Conservation (phyloP, 2,797 vertebrate genomes). For the Potorous gilbertii region DNA sequence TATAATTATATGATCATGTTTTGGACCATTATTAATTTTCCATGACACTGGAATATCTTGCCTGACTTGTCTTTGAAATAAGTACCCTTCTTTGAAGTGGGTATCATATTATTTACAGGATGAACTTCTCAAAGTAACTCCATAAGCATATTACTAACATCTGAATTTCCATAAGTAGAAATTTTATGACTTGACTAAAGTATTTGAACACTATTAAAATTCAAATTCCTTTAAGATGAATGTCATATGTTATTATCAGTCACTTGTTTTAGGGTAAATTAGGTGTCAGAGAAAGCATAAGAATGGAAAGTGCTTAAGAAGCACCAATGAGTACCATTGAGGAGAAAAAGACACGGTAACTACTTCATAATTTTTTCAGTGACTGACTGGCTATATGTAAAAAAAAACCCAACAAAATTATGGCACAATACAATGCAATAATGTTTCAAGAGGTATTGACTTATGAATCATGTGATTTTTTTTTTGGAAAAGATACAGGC, state of each 20-base stretch:
- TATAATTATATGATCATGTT: background rate
- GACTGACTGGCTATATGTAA: background rate
- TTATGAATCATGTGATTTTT: background rate
- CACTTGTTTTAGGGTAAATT: background rate
- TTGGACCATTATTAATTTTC: background rate
- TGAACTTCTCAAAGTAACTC: background rate
- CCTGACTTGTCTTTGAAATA: background rate
- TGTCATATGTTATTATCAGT: background rate
- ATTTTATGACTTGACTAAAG: background rate
- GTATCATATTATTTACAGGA: background rate
- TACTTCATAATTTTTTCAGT: background rate
- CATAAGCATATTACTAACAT: background rate
- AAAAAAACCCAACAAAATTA: background rate
- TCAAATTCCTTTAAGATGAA: background rate
- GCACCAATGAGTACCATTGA: background rate
- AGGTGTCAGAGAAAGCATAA: background rate
- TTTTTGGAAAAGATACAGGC: background rate
- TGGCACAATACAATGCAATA: background rate
- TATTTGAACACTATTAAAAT: background rate
- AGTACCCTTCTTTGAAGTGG: background rate
- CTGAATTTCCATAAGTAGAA: background rate
- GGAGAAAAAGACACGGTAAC: background rate
- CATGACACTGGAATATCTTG: background rate
- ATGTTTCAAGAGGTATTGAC: constrained; percentile 32
- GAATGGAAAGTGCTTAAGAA: background rate